These are phyloP conservation scores for Druon quercuslanigerum DNA, from an alignment of 1,140 invertebrate species.

Conservation along the genomic window DNA sequence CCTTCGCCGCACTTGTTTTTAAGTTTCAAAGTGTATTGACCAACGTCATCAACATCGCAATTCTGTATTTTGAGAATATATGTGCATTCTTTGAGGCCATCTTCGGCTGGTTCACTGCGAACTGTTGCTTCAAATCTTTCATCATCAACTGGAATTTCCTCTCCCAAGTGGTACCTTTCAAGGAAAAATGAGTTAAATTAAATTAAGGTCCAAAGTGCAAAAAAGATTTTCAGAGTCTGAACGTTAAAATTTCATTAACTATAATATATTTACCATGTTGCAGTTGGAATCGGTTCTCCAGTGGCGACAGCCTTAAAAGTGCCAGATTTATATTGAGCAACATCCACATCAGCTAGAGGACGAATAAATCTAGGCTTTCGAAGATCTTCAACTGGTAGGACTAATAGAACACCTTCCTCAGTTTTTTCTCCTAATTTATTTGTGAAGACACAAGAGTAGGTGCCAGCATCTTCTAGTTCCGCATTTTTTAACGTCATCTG, in stretches of 20 bases:
- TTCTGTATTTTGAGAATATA: slow-evolving; percentile 82
- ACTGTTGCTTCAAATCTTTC: slow-evolving; percentile 74
- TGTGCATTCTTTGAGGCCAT: slow-evolving; percentile 85
- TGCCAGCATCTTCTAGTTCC: slow-evolving; percentile 83
- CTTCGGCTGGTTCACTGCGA: slow-evolving; percentile 80
- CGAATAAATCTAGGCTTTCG: slow-evolving; percentile 85
- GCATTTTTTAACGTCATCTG: slow-evolving; percentile 82
- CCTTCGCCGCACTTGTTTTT: slow-evolving; percentile 86
- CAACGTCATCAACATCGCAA: slow-evolving; percentile 85
- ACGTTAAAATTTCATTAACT: neutral
- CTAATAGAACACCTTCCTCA: slow-evolving; percentile 81
- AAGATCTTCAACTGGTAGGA: slow-evolving; percentile 84
- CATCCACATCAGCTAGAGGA: slow-evolving; percentile 81
- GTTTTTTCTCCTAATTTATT: slow-evolving; percentile 86
- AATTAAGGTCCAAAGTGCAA: neutral
- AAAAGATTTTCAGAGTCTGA: too few relatives aligned
- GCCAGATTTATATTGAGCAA: slow-evolving; percentile 82
- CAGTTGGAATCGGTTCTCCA: slow-evolving; percentile 85
- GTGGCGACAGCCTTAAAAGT: slow-evolving; percentile 86
- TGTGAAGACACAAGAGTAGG: slow-evolving; percentile 84
- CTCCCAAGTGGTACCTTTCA: slow-evolving; percentile 73
- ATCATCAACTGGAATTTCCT: slow-evolving; percentile 71
- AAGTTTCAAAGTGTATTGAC: slow-evolving; percentile 86
- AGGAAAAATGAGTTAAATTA: slow-evolving; percentile 29
- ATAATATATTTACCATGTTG: slow-evolving; percentile 76